These are phyloP conservation scores for Diadophis punctatus DNA, from an alignment of 2,113 vertebrate genomes.

Conservation along the genomic window DNA sequence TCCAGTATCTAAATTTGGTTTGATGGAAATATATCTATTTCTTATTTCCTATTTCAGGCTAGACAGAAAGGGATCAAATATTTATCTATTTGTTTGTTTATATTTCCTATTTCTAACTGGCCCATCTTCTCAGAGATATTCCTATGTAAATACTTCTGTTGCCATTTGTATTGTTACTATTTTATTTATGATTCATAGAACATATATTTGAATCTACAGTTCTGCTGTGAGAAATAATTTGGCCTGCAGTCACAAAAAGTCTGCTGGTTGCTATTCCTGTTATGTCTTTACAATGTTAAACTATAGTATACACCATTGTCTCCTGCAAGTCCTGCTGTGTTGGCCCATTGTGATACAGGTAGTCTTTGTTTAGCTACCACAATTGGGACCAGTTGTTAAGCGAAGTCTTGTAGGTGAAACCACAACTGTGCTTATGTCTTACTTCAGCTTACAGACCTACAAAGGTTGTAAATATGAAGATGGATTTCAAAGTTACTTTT, in stretches of 20 bases:
- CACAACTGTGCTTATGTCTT: not conserved
- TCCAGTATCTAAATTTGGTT: not conserved
- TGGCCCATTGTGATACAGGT: not conserved
- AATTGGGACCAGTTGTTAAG: not conserved
- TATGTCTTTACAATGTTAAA: not conserved
- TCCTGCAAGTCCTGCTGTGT: not conserved
- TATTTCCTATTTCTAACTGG: too few relatives aligned
- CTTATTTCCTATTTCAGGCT: not conserved
- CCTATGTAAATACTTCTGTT: not conserved
- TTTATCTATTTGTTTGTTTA: not conserved
- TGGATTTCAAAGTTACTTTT: not conserved
- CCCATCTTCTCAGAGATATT: not conserved
- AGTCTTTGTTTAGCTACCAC: not conserved
- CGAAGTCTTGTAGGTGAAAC: not conserved
- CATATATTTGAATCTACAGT: not conserved
- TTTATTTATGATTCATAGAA: not conserved
- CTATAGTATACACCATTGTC: not conserved
- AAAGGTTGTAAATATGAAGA: not conserved
- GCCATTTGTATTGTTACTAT: not conserved
- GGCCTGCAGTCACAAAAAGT: not conserved
- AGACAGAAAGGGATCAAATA: not conserved
- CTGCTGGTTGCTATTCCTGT: not conserved
- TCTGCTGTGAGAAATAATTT: not conserved
- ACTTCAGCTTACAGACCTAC: not conserved
- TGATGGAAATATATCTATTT: not conserved